Evolutionary conservation across 2,113 vertebrate species (phyloP).

Genomic region (Ivindomyrus marchei): DNA sequence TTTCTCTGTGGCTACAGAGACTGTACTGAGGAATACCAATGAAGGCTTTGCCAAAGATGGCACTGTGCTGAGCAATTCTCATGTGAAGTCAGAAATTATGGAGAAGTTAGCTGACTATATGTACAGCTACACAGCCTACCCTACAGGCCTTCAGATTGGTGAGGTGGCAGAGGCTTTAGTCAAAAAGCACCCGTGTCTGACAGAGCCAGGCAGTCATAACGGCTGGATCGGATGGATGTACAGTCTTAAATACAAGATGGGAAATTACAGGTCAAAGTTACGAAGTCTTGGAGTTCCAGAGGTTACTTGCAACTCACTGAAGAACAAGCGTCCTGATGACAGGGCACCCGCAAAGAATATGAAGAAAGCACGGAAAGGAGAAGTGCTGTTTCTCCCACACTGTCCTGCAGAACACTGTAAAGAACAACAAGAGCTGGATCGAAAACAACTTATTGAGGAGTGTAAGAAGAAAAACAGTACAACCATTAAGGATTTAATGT

Average conservation of each 20-base stretch:
- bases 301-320: constrained; percentile 15
- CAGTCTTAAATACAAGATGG: too few relatives aligned
- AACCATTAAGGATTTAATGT: constrained; percentile 27
- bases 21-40: constrained; percentile 28
- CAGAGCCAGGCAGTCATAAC: too few relatives aligned
- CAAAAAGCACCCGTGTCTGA: too few relatives aligned
- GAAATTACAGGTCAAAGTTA: too few relatives aligned
- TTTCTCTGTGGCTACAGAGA: constrained; percentile 26
- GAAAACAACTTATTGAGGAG: constrained; percentile 16
- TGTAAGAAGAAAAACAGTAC: constrained; percentile 8
- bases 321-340: constrained; percentile 14
- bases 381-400: constrained; percentile 22
- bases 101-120: too few relatives aligned
- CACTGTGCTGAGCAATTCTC: too few relatives aligned
- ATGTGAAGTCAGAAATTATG: too few relatives aligned
- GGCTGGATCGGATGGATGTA: too few relatives aligned
- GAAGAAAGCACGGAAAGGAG: constrained; percentile 24
- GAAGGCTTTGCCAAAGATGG: constrained; percentile 24
- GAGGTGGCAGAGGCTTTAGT: too few relatives aligned
- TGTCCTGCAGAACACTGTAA: constrained; percentile 2
- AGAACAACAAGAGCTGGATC: constrained; percentile 9
- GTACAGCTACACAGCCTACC: too few relatives aligned
- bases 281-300: too few relatives aligned
- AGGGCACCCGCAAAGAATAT: background rate
- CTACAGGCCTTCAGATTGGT: too few relatives aligned